These are phyloP conservation scores for Xenentodon cancila DNA, from an alignment of 2,797 vertebrate species.

Conservation along the genomic window DNA sequence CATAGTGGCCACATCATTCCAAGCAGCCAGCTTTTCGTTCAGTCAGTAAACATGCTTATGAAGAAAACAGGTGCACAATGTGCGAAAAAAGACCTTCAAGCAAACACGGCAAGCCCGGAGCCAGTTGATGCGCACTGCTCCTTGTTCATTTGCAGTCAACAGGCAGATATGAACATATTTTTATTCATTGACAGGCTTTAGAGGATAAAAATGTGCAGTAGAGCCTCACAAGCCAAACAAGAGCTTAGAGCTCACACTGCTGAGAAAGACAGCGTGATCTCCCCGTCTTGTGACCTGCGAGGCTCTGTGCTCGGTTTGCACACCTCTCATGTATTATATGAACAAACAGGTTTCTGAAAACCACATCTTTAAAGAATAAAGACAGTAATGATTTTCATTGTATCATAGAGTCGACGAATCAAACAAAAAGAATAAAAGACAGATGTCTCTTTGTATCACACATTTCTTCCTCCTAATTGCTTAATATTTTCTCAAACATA, in stretches of 20 bases:
- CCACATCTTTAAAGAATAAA: background rate
- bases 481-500: background rate
- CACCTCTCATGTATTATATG: no score
- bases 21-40: slow-evolving; percentile 53
- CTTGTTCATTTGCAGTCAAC: slow-evolving; percentile 51
- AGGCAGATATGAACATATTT: slow-evolving; percentile 36
- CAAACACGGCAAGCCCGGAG: slow-evolving; percentile 40
- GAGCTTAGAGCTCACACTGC: slow-evolving; percentile 15
- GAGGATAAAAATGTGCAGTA: background rate
- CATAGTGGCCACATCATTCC: slow-evolving; percentile 67
- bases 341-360: background rate
- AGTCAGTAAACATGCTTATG: slow-evolving; percentile 70
- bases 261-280: slow-evolving; percentile 2
- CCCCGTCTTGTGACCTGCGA: slow-evolving; percentile 3
- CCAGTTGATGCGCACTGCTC: slow-evolving; percentile 46
- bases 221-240: slow-evolving; percentile 20
- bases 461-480: background rate
- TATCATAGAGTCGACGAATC: no score
- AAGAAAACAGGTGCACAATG: slow-evolving; percentile 54
- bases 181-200: slow-evolving; percentile 25
- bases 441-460: no score
- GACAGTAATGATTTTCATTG: background rate
- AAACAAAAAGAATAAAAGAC: no score
- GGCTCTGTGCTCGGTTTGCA: background rate
- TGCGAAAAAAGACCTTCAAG: slow-evolving; percentile 27